Evolutionary conservation across 2,113 vertebrate genomes (phyloP), one percentile per base, ranked within the genome.

Genomic region (Nematolebias whitei): DNA sequence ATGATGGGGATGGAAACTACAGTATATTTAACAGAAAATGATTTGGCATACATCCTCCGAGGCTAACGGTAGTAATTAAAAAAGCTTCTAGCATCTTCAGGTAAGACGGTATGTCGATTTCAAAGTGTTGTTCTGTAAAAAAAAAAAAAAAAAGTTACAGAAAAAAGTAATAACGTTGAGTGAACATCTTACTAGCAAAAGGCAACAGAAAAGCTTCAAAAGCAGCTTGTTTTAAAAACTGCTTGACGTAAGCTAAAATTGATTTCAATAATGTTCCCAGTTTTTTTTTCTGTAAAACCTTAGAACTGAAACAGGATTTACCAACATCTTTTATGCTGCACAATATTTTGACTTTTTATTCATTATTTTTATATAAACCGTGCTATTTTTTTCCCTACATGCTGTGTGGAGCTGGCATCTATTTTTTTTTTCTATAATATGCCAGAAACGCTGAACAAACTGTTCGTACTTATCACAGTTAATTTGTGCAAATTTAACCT

Each of bases 41-140:
- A 66, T 69, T 80, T 82, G 78, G 83, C 59, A 59, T 71, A 38
- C 20, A 71, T 24, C 58, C 79, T 85, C 53, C 35, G 5, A 77
- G 84, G 82, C 72, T 59, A 67, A 61, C 44, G 53, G 71, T 76
- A 78, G 70, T 62, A 80, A 82, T 88, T 86, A 87, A 44, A 71
- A 52, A 47, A 72, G 63, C 51, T 74, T 32, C 29, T 35, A 47
- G 56, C 41, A 43, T 80, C 74, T 79, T 58, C 71, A 82, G 83
- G 79, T 83, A 74, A 82, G 54, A 78, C 66, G 23, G 69, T 65
- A 53, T 20, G 40, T 67, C 26, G 44, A 26, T 71, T 74, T 65
- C 64, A 15, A 19, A 50, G 45, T 53, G 53, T 40, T 48, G 19
- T 59, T 71, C 9, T 18, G n/a, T 29, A 29, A 29, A n/a, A n/a